These are phyloP conservation scores for Oreonectes daqikongensis DNA, from an alignment of 2,797 vertebrate genomes.

Conservation along the genomic window DNA sequence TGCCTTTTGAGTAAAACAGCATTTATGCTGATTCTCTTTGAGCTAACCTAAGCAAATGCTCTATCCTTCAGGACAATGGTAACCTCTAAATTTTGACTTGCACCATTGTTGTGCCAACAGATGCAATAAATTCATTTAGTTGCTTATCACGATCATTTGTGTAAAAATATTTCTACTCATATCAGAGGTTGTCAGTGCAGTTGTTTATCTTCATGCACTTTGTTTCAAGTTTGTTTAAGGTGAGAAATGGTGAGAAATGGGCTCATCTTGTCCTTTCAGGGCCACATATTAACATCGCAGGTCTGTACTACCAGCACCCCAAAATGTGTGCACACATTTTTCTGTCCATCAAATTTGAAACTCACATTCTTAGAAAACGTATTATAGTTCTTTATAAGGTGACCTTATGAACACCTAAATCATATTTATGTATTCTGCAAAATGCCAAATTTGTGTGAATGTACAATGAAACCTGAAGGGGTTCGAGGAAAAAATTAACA, in stretches of 20 bases:
- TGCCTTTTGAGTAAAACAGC: too few species aligned
- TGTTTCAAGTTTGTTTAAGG: background rate
- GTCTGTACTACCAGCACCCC: constrained; percentile 1
- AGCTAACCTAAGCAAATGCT: too few species aligned
- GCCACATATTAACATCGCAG: background rate
- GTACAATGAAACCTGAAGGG: background rate
- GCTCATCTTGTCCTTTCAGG: background rate
- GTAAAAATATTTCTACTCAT: too few species aligned
- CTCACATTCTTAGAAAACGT: background rate
- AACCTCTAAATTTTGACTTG: too few species aligned
- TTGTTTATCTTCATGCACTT: too few species aligned
- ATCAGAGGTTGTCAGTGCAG: too few species aligned
- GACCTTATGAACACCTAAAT: constrained; percentile 8
- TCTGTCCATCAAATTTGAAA: background rate
- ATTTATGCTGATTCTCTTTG: too few species aligned
- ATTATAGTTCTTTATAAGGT: background rate
- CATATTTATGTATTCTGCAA: background rate
- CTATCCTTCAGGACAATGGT: too few species aligned
- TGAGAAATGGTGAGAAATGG: background rate
- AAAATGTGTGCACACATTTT: background rate
- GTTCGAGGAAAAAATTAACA: constrained; percentile 12
- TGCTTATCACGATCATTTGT: too few species aligned
- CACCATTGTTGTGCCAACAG: too few species aligned
- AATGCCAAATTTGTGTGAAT: background rate
- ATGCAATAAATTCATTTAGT: too few species aligned